Evolutionary conservation across 92 coral and sea anemone species (phyloP).

Genomic region (Porites divaricata): DNA sequence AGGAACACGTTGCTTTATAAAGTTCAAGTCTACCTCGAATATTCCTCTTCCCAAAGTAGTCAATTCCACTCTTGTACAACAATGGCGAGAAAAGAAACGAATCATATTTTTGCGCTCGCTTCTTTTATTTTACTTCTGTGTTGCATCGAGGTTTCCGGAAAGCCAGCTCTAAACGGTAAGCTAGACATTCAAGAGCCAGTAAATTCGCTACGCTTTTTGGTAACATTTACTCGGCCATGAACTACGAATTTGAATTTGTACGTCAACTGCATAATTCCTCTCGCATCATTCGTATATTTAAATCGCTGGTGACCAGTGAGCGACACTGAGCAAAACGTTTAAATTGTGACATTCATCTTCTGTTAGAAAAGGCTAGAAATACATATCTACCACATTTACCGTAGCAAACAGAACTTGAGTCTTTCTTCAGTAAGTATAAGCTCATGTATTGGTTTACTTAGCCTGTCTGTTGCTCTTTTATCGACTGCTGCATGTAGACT

Average conservation of each 20-base stretch:
- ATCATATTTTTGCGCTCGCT: background rate
- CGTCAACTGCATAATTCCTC: background rate
- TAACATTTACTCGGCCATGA: background rate
- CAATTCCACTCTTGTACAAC: background rate
- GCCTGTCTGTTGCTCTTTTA: no score
- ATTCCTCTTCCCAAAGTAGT: constrained; percentile 6
- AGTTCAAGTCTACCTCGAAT: background rate
- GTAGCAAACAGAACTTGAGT: no score
- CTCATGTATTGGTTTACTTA: no score
- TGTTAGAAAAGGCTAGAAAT: background rate
- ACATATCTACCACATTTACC: background rate
- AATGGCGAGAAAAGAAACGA: background rate
- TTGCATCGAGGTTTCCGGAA: constrained; percentile 4
- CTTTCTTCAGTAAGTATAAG: no score
- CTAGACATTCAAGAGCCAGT: background rate
- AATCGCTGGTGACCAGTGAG: no score
- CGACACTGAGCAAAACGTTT: no score
- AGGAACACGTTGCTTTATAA: background rate
- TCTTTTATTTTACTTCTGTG: background rate
- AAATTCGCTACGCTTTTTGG: background rate
- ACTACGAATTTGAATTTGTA: background rate
- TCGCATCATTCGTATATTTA: background rate
- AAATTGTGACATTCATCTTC: background rate
- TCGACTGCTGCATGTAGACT: no score
- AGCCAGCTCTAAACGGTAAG: constrained; percentile 50